phyloP scores from a whole-genome alignment of 2,888 invertebrate species.

The Nemoura dubitans region DNA sequence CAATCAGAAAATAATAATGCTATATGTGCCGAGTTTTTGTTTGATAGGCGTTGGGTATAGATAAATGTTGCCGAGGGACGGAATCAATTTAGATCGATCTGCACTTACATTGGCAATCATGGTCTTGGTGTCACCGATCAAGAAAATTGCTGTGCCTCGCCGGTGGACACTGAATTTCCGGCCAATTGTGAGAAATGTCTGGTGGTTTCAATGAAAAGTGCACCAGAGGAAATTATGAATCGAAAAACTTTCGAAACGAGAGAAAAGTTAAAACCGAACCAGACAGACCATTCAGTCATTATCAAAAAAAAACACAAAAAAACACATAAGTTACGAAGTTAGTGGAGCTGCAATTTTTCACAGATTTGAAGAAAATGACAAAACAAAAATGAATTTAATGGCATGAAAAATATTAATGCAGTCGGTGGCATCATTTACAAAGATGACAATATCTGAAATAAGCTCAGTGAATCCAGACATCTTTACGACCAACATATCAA shows the following conservation, averaged over 20 bases:
- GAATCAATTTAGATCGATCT: not conserved
- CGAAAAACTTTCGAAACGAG: not conserved
- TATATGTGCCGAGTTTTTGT: not conserved
- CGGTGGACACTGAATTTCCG: not conserved
- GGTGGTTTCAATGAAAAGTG: not conserved
- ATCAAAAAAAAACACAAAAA: not conserved
- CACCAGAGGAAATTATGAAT: not conserved
- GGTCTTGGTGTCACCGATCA: not conserved
- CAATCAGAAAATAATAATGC: not conserved
- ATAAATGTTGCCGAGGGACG: not conserved
- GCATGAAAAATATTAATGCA: not conserved
- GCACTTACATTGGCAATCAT: not conserved
- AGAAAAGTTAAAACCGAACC: not conserved
- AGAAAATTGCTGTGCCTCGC: not conserved
- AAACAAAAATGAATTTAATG: not conserved
- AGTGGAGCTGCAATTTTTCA: not conserved
- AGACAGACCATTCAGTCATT: not conserved
- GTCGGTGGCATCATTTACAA: not conserved
- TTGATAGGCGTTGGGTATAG: not conserved
- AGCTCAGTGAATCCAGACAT: not conserved
- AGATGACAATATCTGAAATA: conserved; percentile 4
- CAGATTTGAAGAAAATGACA: not conserved
- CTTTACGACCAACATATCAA: not conserved
- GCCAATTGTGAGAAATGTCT: not conserved
- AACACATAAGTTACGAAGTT: not conserved